phyloP scores from a whole-genome alignment of 2,888 invertebrate genomes.

The Heliconius charithonia region DNA sequence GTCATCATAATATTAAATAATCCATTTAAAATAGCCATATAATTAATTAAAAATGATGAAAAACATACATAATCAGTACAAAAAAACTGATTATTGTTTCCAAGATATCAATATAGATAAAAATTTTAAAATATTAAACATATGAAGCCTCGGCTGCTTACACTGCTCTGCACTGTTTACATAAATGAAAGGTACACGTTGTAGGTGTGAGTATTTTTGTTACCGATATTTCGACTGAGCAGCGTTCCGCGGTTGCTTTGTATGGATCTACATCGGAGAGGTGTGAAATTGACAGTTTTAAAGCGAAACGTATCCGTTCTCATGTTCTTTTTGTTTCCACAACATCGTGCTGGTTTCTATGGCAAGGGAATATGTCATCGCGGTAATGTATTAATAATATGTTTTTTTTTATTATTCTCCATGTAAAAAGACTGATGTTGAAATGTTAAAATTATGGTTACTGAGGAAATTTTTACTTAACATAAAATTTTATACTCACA shows the following conservation, averaged over 20 bases:
- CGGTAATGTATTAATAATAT: background rate
- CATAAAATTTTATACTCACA: too few relatives aligned
- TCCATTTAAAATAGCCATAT: too few relatives aligned
- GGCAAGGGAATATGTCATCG: background rate
- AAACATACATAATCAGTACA: too few relatives aligned
- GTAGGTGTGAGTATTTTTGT: background rate
- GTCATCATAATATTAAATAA: too few relatives aligned
- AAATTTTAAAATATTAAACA: too few relatives aligned
- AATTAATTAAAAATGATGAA: too few relatives aligned
- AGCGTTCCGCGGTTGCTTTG: background rate
- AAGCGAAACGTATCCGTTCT: background rate
- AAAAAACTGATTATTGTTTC: too few relatives aligned
- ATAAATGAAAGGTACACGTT: background rate
- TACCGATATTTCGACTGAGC: conserved; percentile 3
- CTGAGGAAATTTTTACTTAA: too few relatives aligned
- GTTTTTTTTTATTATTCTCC: background rate
- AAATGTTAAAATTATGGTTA: background rate
- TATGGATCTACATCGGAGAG: background rate
- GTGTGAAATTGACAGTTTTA: conserved; percentile 8
- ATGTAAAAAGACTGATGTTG: background rate
- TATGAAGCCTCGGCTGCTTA: background rate
- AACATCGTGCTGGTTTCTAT: background rate
- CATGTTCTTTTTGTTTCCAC: conserved; percentile 10
- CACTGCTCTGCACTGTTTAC: background rate
- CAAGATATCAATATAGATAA: too few relatives aligned